A percentile compares a stretch with the other conserved stretches of the same genome.
Evolutionary conservation across 2,113 vertebrate genomes (phyloP).

Genomic region (Neoarius graeffei): DNA sequence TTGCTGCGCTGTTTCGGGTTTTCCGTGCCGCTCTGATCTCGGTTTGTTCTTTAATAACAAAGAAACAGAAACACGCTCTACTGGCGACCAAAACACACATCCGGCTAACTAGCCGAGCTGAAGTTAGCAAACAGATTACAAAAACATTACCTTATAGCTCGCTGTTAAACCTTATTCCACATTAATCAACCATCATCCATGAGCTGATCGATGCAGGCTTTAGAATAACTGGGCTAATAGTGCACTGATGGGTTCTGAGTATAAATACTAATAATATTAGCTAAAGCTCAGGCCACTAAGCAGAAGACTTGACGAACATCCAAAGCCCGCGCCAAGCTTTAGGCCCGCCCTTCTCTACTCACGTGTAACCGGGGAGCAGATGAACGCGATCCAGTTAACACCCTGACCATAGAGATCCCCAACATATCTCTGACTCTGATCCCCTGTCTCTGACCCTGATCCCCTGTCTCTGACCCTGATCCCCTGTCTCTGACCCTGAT

Average conservation of each 20-base stretch:
- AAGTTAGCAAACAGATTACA: background rate
- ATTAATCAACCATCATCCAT: constrained; percentile 32
- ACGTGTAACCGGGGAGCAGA: background rate
- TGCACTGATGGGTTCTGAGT: accelerated
- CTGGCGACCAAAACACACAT: background rate
- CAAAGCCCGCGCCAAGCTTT: constrained; percentile 35
- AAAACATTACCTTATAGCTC: constrained; percentile 11
- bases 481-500: too few species aligned
- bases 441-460: too few species aligned
- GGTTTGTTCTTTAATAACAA: background rate
- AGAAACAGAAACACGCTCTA: background rate
- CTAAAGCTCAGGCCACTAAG: background rate
- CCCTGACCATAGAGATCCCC: background rate
- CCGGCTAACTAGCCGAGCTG: background rate
- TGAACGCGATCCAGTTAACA: background rate
- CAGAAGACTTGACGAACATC: background rate
- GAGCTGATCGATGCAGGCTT: background rate
- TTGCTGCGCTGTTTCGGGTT: background rate
- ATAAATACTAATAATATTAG: background rate
- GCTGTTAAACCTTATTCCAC: background rate
- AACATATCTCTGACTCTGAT: too few species aligned
- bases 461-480: too few species aligned
- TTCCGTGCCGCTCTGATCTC: too few species aligned
- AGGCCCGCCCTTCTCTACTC: background rate
- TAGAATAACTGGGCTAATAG: too few species aligned